Base-by-base conservation (phyloP, 2,113 vertebrate species). In the Salvelinus namaycush region DNA sequence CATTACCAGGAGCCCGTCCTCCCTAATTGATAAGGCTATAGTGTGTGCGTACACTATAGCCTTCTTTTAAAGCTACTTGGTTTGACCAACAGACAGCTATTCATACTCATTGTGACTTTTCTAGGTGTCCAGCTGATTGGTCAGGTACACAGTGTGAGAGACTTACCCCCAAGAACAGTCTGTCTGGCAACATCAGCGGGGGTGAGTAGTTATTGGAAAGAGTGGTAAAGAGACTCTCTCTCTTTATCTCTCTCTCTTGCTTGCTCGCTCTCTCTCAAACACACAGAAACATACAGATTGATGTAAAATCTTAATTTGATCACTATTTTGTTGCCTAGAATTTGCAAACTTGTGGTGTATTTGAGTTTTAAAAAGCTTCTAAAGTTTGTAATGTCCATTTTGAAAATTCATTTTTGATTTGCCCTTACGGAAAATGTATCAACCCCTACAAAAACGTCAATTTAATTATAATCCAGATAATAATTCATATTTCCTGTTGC, bases 91-190 rank as follows among this genome's bases (percentile, higher is more conserved):
- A 8, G 29, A 18, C 31, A 68, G 18, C 24, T 18, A 34, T 13
- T 68, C 29, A 29, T 31, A 0, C 4, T 66, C 27, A 31, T 39
- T 68, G 16, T 68, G 16, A 7, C 6, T 39, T 81, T 93, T 91
- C 75, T 85, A 96, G 95, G 89, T 96, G 96, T 70, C 94, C 95
- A 68, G 90, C 91, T 84, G 95, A 96, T 88, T 96, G 95, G 95
- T 95, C 95, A 67, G 95, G 95, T 66, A 96, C 94, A 2, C 95
- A 96, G 60, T 96, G 96, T 80, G 95, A 96, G 87, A 94, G 93
- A 71, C 94, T 94, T 80, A 91, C 95, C 82, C 92, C 94, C 68
- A 96, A 95, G 81, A 96, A 92, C 89, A 95, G 93, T 92, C 95
- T 93, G 74, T 94, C 94, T 77, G 95, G 96, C 75, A 94, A 95